A percentile compares a stretch with the other conserved stretches of the same genome.
phyloP scores from a whole-genome alignment of 2,113 vertebrate genomes.

The Heliornis fulica region DNA sequence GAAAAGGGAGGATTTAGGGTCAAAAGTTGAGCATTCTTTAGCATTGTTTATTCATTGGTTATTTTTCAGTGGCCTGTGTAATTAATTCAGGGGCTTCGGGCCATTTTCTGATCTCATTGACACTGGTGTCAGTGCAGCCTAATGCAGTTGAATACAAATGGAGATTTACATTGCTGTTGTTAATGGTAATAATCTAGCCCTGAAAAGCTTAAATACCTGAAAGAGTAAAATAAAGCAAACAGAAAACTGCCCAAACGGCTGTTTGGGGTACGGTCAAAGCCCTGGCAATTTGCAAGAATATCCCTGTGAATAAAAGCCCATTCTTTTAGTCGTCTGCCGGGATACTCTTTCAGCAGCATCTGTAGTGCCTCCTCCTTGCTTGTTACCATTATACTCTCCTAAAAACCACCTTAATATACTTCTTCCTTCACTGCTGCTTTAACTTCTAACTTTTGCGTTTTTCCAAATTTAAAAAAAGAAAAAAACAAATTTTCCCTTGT shows the following conservation, averaged over 20 bases:
- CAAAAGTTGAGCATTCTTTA: constrained; percentile 54
- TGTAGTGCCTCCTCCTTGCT: background rate
- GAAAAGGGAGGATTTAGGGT: constrained; percentile 16
- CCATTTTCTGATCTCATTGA: constrained; percentile 66
- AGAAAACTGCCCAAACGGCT: background rate
- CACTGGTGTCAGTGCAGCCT: constrained; percentile 11
- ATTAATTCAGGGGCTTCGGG: constrained; percentile 53
- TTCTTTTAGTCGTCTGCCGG: background rate
- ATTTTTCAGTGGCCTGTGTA: constrained; percentile 38
- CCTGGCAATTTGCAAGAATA: background rate
- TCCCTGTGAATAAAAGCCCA: background rate
- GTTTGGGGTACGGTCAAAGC: background rate
- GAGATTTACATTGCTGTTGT: constrained; percentile 18
- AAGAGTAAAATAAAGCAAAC: constrained; percentile 29
- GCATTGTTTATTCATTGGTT: constrained; percentile 12
- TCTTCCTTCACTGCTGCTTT: background rate
- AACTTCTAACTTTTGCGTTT: background rate
- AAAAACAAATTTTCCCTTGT: background rate
- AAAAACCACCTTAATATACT: background rate
- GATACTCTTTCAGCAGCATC: background rate
- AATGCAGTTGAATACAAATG: constrained; percentile 22
- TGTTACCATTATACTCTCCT: background rate
- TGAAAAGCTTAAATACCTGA: constrained; percentile 20
- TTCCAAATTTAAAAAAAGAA: background rate
- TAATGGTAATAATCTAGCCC: constrained; percentile 15